These are phyloP conservation scores for Serranus cabrilla DNA, from an alignment of 2,797 vertebrate genomes.

Conservation along the genomic window DNA sequence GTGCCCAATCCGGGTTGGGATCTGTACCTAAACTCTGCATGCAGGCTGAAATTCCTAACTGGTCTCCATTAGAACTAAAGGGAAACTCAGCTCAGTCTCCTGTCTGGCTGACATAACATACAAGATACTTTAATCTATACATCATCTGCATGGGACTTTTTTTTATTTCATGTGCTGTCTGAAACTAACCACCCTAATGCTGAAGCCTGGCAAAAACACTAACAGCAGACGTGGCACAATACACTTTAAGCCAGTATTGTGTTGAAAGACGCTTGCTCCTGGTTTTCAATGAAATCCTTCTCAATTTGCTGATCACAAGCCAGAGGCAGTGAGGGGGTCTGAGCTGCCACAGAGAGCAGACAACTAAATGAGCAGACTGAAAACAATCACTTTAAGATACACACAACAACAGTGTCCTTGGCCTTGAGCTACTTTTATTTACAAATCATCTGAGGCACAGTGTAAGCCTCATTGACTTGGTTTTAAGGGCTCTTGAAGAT, in stretches of 20 bases:
- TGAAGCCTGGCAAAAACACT: neutral
- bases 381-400: constrained; percentile 47
- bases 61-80: too few relatives aligned
- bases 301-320: constrained; percentile 40
- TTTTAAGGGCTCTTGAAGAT: constrained; percentile 29
- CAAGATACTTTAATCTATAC: neutral
- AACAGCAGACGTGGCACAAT: constrained; percentile 1
- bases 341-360: constrained; percentile 31
- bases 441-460: constrained; percentile 39
- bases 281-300: constrained; percentile 20
- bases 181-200: neutral
- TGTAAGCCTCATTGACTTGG: constrained; percentile 32
- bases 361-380: constrained; percentile 47
- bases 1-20: too few relatives aligned
- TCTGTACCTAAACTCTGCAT: too few relatives aligned
- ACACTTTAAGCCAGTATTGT: neutral
- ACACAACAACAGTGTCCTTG: constrained; percentile 44
- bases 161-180: neutral
- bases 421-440: constrained; percentile 46
- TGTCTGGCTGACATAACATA: neutral
- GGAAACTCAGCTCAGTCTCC: too few relatives aligned
- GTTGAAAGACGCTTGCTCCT: constrained; percentile 20
- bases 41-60: too few relatives aligned
- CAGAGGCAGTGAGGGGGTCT: constrained; percentile 32
- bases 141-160: neutral